Conservation (phyloP, 2,113 vertebrate genomes). For the Euleptes europaea region DNA sequence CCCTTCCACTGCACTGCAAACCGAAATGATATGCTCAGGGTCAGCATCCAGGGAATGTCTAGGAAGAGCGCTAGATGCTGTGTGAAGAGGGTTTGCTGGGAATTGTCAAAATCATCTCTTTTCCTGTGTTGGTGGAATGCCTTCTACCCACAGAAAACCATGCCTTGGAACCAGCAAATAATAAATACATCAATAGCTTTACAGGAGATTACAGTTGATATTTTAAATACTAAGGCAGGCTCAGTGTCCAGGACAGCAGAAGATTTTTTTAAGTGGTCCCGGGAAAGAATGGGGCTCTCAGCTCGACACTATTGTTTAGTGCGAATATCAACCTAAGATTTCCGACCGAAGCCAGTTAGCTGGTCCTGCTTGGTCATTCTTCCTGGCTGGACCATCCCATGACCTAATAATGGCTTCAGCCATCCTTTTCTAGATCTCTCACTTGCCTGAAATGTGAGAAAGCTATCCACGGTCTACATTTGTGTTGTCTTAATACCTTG, state of each 20-base stretch:
- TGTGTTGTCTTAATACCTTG: not conserved
- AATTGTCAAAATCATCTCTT: no score
- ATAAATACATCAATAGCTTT: conserved; percentile 63
- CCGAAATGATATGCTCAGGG: no score
- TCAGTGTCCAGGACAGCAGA: not conserved
- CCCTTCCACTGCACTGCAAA: no score
- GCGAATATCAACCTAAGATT: not conserved
- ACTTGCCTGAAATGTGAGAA: not conserved
- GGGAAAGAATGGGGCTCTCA: not conserved
- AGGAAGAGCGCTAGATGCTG: no score
- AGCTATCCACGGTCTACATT: not conserved
- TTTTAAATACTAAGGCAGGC: conserved; percentile 52
- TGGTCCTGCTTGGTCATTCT: not conserved
- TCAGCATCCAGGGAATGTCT: no score
- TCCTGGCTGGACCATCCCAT: not conserved
- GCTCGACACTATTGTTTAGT: not conserved
- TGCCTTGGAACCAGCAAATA: no score
- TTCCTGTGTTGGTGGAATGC: no score
- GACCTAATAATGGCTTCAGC: not conserved
- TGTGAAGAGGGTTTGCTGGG: no score
- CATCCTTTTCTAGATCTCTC: not conserved
- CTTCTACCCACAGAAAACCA: no score
- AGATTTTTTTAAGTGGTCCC: not conserved
- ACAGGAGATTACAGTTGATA: conserved; percentile 63
- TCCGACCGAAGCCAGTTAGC: not conserved